Percentiles rank a stretch among this genome's conserved stretches.
These are phyloP conservation scores for Telmatherina bonti DNA, from an alignment of 2,797 vertebrate genomes.

Conservation along the genomic window DNA sequence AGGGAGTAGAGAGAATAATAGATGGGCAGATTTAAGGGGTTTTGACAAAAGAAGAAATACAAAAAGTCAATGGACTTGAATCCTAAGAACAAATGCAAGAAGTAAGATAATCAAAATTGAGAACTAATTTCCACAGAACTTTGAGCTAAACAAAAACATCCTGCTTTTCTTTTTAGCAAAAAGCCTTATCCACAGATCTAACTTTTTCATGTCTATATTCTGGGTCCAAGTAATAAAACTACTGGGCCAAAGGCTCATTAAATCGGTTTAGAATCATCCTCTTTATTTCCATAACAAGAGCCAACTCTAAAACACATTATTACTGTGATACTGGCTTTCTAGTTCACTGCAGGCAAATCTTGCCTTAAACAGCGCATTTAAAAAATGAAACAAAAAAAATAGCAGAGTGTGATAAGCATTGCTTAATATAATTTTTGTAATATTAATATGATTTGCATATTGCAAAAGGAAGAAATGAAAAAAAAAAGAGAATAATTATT, in stretches of 20 bases:
- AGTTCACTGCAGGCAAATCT: neutral
- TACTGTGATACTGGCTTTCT: neutral
- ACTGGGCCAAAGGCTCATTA: constrained; percentile 21
- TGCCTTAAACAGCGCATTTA: neutral
- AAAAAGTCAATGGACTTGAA: neutral
- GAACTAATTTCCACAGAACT: constrained; percentile 20
- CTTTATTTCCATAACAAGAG: constrained; percentile 26
- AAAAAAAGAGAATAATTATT: neutral
- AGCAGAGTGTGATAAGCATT: neutral
- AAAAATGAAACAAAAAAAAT: neutral
- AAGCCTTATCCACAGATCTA: constrained; percentile 1
- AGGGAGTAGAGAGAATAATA: neutral
- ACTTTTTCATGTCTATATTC: constrained; percentile 22
- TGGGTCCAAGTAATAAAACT: constrained; percentile 15
- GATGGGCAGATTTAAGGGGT: neutral
- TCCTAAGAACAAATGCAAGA: neutral
- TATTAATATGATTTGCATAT: neutral
- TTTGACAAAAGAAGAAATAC: neutral
- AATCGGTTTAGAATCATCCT: constrained; percentile 28
- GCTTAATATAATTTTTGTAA: neutral
- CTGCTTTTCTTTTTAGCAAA: constrained; percentile 8
- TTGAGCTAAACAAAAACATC: neutral
- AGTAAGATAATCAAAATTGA: neutral
- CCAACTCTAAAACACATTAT: neutral
- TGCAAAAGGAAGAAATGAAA: neutral